phyloP scores from a whole-genome alignment of 2,113 vertebrate species.

The Cyanistes caeruleus region DNA sequence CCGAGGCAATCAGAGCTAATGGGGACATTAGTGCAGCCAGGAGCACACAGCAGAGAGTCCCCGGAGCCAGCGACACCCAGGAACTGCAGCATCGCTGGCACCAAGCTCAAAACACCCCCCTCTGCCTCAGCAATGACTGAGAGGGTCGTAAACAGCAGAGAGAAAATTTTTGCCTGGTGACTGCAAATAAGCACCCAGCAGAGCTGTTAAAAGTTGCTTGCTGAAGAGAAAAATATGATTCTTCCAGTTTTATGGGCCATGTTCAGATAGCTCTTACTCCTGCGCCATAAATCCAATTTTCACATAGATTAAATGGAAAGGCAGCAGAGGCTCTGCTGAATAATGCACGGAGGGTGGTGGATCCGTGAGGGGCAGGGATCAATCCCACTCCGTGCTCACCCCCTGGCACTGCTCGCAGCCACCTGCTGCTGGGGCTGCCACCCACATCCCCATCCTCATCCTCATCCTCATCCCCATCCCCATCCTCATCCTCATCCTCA shows the following conservation, averaged over 20 bases:
- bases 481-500: not conserved
- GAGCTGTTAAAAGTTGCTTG: constrained; percentile 65
- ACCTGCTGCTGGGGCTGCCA: not conserved
- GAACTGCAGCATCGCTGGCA: not conserved
- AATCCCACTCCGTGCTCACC: not conserved
- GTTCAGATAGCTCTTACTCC: constrained; percentile 46
- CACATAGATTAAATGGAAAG: constrained; percentile 42
- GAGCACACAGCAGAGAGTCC: not conserved
- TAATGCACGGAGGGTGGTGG: not conserved
- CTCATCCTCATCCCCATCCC: not conserved
- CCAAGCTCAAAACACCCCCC: not conserved
- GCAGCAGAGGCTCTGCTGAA: constrained; percentile 5
- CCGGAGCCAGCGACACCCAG: not conserved
- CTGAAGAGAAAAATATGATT: constrained; percentile 55
- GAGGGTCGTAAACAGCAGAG: constrained; percentile 44
- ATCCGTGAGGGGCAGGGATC: not conserved
- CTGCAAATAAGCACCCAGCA: constrained; percentile 60
- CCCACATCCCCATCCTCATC: too few relatives aligned
- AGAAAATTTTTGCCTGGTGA: constrained; percentile 57
- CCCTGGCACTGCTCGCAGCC: not conserved
- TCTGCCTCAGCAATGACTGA: not conserved
- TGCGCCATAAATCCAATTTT: constrained; percentile 50
- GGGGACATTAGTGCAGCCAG: constrained; percentile 5
- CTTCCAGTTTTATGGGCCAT: constrained; percentile 36
- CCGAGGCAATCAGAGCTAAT: constrained; percentile 24